Base-by-base conservation (phyloP, 2,888 invertebrate genomes). In the Apoda limacodes region DNA sequence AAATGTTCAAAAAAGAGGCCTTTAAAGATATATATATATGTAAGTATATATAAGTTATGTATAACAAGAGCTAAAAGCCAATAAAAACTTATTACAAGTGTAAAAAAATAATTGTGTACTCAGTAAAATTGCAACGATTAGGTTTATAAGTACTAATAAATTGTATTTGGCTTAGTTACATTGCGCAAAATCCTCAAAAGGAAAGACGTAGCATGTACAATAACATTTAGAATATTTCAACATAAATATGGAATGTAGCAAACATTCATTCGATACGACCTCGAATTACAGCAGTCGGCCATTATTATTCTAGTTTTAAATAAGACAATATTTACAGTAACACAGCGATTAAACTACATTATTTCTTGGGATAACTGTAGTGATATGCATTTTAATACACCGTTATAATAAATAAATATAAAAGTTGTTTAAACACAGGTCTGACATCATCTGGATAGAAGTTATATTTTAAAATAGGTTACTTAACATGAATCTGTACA, bases 161-260 rank as follows among this genome's bases (percentile, higher is more conserved):
- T n/a, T n/a, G n/a, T n/a, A n/a, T n/a, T n/a, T n/a, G n/a, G n/a
- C n/a, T n/a, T n/a, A n/a, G n/a, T n/a, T n/a, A n/a, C n/a, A n/a
- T n/a, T n/a, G n/a, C n/a, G n/a, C n/a, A n/a, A n/a, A n/a, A n/a
- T n/a, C n/a, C n/a, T 10, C 17, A 37, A 38, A 40, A 43, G 40
- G 40, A 25, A 42, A 40, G 25, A 38, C 42, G 39, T 38, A 55
- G 60, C 56, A 45, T 55, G 55, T 58, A 62, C 64, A 62, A 57
- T 56, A 60, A 66, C 56, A 59, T 69, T 62, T 17, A 71, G 58
- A 74, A 68, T 71, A 75, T 70, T 71, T 76, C 75, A 76, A 76
- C 78, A 78, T 78, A 78, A 78, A 78, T 76, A 80, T 80, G 78
- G 78, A 78, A 80, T 80, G 78, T 80, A 80, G 71, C 65, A 71